These are phyloP conservation scores for Rhyacophila brunnea DNA, from an alignment of 1,140 invertebrate genomes.

Conservation along the genomic window DNA sequence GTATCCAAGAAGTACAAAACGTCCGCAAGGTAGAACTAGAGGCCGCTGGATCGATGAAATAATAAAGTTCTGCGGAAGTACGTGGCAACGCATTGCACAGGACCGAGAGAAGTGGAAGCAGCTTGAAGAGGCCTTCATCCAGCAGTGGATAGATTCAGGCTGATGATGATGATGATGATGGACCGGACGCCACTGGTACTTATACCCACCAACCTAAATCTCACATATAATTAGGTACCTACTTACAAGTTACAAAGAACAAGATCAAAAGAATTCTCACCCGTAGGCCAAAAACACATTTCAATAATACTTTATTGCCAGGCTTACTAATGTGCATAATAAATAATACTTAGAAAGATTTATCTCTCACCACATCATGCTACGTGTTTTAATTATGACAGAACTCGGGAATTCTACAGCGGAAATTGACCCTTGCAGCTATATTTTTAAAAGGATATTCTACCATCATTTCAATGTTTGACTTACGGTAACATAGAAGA, in stretches of 20 bases:
- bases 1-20: no score
- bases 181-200: no score
- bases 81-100: no score
- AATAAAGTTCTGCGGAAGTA: no score
- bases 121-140: no score
- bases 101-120: no score
- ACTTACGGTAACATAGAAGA: not conserved
- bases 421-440: not conserved
- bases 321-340: constrained; percentile 21
- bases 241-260: not conserved
- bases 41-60: no score
- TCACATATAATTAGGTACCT: no score
- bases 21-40: no score
- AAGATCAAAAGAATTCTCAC: not conserved
- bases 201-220: no score
- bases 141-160: no score
- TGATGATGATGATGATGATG: no score
- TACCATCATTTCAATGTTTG: not conserved
- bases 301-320: constrained; percentile 22
- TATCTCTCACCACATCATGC: constrained; percentile 20
- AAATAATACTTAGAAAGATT: constrained; percentile 18
- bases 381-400: not conserved
- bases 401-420: not conserved
- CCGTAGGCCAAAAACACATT: constrained; percentile 14
- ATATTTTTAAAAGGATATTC: not conserved